A percentile compares a stretch with the other conserved stretches of the same genome.
phyloP scores from a whole-genome alignment of 2,888 invertebrate genomes.

The Rhagonycha fulva region DNA sequence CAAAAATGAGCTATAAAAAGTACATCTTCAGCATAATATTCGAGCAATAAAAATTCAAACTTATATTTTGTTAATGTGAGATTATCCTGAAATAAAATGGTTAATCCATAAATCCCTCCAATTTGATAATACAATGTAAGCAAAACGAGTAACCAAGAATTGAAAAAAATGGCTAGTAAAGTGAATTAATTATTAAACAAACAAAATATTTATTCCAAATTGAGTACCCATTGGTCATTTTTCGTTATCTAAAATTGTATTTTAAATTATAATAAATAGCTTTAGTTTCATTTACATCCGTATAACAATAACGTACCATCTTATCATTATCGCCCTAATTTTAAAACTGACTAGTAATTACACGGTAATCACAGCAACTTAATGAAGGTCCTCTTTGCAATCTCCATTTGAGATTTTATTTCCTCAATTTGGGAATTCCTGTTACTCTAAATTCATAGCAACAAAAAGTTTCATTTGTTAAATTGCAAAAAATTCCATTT shows the following conservation, averaged over 20 bases:
- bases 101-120: too few relatives aligned
- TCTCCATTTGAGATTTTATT: neutral
- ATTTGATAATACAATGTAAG: too few relatives aligned
- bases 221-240: neutral
- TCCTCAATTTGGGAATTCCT: neutral
- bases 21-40: too few relatives aligned
- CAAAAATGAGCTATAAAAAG: too few relatives aligned
- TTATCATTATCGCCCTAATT: neutral
- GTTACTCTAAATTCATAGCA: neutral
- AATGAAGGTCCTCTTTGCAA: neutral
- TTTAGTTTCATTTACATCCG: neutral
- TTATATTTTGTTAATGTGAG: too few relatives aligned
- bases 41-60: too few relatives aligned
- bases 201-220: too few relatives aligned
- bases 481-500: neutral
- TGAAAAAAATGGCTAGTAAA: too few relatives aligned
- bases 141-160: too few relatives aligned
- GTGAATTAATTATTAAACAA: too few relatives aligned
- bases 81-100: too few relatives aligned
- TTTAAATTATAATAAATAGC: neutral
- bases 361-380: neutral
- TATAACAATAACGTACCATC: neutral
- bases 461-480: neutral
- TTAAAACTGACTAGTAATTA: neutral
- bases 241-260: neutral